Conservation (phyloP, 2,797 vertebrate species). For the Austrolebias charrua region DNA sequence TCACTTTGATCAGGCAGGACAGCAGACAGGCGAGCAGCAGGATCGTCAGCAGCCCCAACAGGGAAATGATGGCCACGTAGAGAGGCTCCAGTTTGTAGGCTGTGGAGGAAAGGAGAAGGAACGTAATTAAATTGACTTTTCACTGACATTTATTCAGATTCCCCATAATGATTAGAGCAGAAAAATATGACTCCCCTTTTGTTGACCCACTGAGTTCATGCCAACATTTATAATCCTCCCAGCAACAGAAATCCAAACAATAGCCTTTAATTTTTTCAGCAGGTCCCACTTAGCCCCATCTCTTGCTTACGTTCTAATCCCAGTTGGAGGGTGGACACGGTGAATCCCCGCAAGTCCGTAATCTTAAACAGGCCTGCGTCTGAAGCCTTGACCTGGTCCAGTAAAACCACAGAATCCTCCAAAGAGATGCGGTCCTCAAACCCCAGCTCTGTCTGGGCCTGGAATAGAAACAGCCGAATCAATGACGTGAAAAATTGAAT, state of each 20-base stretch:
- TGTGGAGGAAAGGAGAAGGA: slow-evolving; percentile 36
- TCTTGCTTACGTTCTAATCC: slow-evolving; percentile 66
- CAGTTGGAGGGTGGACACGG: slow-evolving; percentile 69
- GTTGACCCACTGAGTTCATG: not conserved
- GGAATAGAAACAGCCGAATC: slow-evolving; percentile 11
- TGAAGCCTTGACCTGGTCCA: slow-evolving; percentile 65
- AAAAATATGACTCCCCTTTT: not conserved
- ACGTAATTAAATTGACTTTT: slow-evolving; percentile 52
- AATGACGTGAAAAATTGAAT: not conserved
- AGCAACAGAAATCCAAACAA: not conserved
- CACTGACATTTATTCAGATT: slow-evolving; percentile 22
- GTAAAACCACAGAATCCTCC: slow-evolving; percentile 67
- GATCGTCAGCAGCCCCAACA: slow-evolving; percentile 78
- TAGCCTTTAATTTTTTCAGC: not conserved
- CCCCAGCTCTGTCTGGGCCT: slow-evolving; percentile 47
- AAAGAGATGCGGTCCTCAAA: slow-evolving; percentile 69
- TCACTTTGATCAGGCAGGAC: slow-evolving; percentile 82
- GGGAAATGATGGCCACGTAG: slow-evolving; percentile 79
- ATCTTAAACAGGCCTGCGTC: slow-evolving; percentile 74
- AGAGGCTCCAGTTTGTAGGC: slow-evolving; percentile 76
- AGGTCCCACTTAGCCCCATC: not conserved
- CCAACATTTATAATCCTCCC: not conserved
- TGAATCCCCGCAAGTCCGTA: slow-evolving; percentile 69
- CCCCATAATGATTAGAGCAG: slow-evolving; percentile 15
- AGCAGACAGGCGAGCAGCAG: slow-evolving; percentile 82